Percentiles rank a stretch among this genome's conserved stretches.
These are phyloP conservation scores for Ornithorhynchus anatinus DNA, from an alignment of 2,113 vertebrate genomes.

Conservation along the genomic window DNA sequence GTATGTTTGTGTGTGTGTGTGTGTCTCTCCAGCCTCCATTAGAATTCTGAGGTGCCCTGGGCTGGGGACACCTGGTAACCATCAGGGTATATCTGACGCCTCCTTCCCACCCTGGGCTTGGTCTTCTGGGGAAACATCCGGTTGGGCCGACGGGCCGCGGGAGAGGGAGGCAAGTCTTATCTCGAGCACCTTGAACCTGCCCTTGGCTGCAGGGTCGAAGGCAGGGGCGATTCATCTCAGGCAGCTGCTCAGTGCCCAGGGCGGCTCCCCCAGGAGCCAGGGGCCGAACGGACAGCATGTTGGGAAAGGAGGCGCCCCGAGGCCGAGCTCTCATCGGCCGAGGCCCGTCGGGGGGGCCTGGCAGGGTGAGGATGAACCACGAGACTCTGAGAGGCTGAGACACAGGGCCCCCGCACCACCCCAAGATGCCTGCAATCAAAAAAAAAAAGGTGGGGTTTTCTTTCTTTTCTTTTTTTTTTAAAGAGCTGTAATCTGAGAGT, in stretches of 20 bases:
- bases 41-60: constrained; percentile 2
- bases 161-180: background rate
- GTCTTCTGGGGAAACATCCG: constrained; percentile 45
- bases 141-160: constrained; percentile 52
- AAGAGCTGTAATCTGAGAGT: too few relatives aligned
- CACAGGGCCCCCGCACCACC: background rate
- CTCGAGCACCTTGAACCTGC: constrained; percentile 28
- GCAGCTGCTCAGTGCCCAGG: accelerated
- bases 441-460: background rate
- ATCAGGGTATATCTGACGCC: constrained; percentile 28
- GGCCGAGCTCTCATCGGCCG: background rate
- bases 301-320: background rate
- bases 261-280: background rate
- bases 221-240: constrained; percentile 12
- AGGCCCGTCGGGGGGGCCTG: background rate
- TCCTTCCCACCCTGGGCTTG: constrained; percentile 25
- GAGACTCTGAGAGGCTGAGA: too few relatives aligned
- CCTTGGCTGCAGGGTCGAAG: background rate
- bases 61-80: background rate
- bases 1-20: constrained; percentile 32
- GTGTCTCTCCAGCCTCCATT: constrained; percentile 48
- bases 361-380: background rate
- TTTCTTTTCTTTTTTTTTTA: too few relatives aligned
- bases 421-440: too few relatives aligned
- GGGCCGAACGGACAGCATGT: background rate